Conservation (phyloP, 2,888 invertebrate genomes). For the Philopedon plagiatum region DNA sequence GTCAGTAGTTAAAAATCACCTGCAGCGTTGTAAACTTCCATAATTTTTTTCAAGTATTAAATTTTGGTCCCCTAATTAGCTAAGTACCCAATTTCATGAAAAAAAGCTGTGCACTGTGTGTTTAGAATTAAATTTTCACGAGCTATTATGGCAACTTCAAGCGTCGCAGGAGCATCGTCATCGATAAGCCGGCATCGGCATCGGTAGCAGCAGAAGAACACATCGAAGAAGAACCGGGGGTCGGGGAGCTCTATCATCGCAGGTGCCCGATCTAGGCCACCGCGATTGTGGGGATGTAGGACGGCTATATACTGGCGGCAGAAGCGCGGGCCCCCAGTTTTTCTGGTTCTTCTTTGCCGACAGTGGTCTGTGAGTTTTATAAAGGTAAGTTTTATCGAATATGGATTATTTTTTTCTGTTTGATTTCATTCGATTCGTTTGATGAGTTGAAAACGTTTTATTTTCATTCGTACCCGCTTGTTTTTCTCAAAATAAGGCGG, state of each 20-base stretch:
- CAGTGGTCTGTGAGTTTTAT: conserved; percentile 34
- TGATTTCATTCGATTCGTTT: no score
- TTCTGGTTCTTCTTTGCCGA: conserved; percentile 62
- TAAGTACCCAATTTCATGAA: no score
- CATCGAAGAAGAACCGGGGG: conserved; percentile 35
- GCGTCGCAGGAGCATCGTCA: neutral
- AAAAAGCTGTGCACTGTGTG: no score
- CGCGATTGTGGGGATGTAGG: conserved; percentile 68
- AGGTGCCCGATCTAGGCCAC: conserved; percentile 64
- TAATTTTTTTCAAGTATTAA: no score
- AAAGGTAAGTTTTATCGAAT: conserved; percentile 49
- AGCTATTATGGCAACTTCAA: no score
- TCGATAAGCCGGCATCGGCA: conserved; percentile 12
- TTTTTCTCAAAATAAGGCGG: neutral
- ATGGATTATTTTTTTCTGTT: conserved; percentile 18
- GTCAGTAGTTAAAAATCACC: no score
- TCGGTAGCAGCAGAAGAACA: conserved; percentile 21
- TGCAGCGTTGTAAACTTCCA: no score
- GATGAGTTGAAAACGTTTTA: no score
- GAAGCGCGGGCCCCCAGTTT: conserved; percentile 61
- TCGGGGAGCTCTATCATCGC: conserved; percentile 53
- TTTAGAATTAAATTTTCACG: no score
- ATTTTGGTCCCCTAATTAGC: no score
- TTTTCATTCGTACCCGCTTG: no score
- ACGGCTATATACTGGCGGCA: conserved; percentile 67